These are phyloP conservation scores for Porites lutea DNA, from an alignment of 64 coral and sea anemone genomes.

Conservation along the genomic window DNA sequence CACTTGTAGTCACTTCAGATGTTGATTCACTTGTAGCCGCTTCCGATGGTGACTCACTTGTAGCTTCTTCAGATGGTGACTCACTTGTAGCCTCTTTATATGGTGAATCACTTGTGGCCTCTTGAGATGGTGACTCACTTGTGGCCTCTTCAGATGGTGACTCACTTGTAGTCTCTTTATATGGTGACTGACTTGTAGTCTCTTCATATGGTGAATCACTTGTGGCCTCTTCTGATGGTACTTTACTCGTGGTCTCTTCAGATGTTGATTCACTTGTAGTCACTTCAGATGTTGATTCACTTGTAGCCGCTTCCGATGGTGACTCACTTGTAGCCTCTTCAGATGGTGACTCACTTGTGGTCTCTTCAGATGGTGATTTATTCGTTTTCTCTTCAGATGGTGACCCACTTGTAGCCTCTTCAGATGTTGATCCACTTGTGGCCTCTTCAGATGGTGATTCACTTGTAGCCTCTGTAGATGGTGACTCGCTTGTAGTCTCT, in stretches of 20 bases:
- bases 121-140: background rate
- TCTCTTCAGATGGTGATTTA: background rate
- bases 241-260: background rate
- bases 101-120: background rate
- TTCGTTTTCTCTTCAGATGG: background rate
- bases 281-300: background rate
- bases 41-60: background rate
- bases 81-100: background rate
- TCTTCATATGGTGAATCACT: background rate
- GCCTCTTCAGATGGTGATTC: background rate
- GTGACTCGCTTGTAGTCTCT: background rate
- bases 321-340: background rate
- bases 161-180: background rate
- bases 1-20: too few species aligned
- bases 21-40: too few species aligned
- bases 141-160: background rate
- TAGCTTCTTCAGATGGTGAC: background rate
- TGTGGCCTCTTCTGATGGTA: background rate
- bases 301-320: background rate
- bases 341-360: background rate
- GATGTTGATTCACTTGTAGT: background rate
- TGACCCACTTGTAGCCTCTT: background rate
- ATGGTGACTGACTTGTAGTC: background rate
- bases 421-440: background rate
- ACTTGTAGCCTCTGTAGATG: background rate